Percentiles rank a stretch among this genome's conserved stretches.
Evolutionary conservation across 2,888 invertebrate species (phyloP).

Genomic region (Calliopum simillimum): DNA sequence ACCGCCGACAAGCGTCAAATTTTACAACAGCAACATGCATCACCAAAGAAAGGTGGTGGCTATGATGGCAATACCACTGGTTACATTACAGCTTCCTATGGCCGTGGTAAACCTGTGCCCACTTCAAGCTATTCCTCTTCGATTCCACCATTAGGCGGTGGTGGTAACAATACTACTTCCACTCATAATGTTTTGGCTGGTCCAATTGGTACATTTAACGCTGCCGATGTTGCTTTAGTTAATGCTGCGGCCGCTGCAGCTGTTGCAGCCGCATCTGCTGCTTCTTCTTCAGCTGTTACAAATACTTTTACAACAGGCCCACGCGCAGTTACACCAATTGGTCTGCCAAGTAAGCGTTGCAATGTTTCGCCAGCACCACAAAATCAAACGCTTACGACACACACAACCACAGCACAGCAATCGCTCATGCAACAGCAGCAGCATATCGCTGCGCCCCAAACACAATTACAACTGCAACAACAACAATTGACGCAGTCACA

Average conservation of each 20-base stretch:
- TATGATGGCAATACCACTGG: slow-evolving; percentile 52
- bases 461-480: slow-evolving; percentile 29
- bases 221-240: slow-evolving; percentile 64
- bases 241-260: slow-evolving; percentile 61
- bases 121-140: slow-evolving; percentile 38
- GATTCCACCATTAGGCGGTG: slow-evolving; percentile 51
- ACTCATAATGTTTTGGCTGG: slow-evolving; percentile 62
- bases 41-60: slow-evolving; percentile 58
- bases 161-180: slow-evolving; percentile 53
- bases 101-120: slow-evolving; percentile 59
- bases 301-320: slow-evolving; percentile 38
- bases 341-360: slow-evolving; percentile 55
- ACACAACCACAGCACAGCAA: slow-evolving; percentile 40
- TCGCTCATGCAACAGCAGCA: slow-evolving; percentile 39
- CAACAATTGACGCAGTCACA: slow-evolving; percentile 37
- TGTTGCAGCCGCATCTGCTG: slow-evolving; percentile 45
- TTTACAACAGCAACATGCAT: slow-evolving; percentile 41
- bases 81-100: slow-evolving; percentile 61
- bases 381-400: neutral
- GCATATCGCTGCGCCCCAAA: slow-evolving; percentile 35
- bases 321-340: slow-evolving; percentile 65
- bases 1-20: slow-evolving; percentile 40
- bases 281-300: slow-evolving; percentile 25
- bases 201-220: slow-evolving; percentile 63
- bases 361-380: slow-evolving; percentile 48